Evolutionary conservation across 2,888 invertebrate species (phyloP).

Genomic region (Pollenia griseotomentosa): DNA sequence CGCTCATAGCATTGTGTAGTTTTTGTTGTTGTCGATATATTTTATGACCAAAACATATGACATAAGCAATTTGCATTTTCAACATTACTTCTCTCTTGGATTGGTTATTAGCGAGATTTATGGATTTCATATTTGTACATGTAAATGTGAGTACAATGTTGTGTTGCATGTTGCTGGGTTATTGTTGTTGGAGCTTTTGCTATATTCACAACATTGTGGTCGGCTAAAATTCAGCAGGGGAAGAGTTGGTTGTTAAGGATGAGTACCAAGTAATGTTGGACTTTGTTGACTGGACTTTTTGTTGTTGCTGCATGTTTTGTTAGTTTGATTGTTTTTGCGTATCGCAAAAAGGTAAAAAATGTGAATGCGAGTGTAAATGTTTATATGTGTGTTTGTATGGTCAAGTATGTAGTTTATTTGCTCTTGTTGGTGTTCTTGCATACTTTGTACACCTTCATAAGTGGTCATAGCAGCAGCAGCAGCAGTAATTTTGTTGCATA

Average conservation of each 20-base stretch:
- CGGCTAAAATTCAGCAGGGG: conserved; percentile 29
- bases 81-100: conserved; percentile 80
- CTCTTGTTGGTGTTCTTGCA: conserved; percentile 40
- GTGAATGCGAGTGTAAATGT: conserved; percentile 51
- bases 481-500: conserved; percentile 51
- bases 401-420: conserved; percentile 65
- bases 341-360: conserved; percentile 66
- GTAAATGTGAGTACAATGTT: conserved; percentile 74
- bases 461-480: conserved; percentile 47
- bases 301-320: conserved; percentile 47
- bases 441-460: conserved; percentile 72
- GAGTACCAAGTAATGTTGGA: conserved; percentile 56
- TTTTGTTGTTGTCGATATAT: conserved; percentile 70
- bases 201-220: conserved; percentile 62
- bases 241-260: conserved; percentile 17
- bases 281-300: conserved; percentile 42
- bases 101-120: conserved; percentile 84
- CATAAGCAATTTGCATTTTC: conserved; percentile 84
- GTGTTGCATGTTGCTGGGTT: conserved; percentile 37
- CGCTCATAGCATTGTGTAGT: background rate
- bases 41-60: conserved; percentile 78
- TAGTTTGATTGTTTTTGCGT: conserved; percentile 51
- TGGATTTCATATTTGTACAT: conserved; percentile 82
- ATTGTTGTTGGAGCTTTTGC: conserved; percentile 30
- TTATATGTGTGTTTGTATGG: conserved; percentile 67